Base-by-base conservation (phyloP, 2,797 vertebrate species). In the Hippocampus kuda region DNA sequence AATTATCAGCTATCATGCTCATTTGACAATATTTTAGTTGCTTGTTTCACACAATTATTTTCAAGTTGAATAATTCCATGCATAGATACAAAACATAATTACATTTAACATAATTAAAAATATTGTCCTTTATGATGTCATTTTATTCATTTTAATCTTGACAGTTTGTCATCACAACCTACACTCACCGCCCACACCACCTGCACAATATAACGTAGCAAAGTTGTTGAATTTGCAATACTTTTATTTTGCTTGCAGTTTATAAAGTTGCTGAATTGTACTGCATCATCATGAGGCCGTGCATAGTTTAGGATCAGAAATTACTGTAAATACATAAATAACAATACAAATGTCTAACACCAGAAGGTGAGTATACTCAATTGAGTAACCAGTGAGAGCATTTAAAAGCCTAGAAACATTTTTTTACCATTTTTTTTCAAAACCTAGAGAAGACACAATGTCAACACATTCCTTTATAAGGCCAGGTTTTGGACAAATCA, bases 11-110 rank as follows among this genome's bases (percentile, higher is more conserved):
- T 38, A 20, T 22, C 18, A 20, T 20, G 30, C 60, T n/a, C 18
- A 42, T 65, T 72, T 74, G 49, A 72, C 27, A 63, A 48, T 22
- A 42, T 49, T 24, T 61, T 7, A 61, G 8, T 34, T 38, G 53
- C 12, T 56, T 20, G 18, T 10, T 61, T 61, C 30, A 22, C 30
- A 60, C 18, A 61, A 3, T 61, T 59, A 27, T 34, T 56, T 59
- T 13, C 13, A 69, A 4, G 30, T 2, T 67, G 15, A 57, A 49
- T 12, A 16, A 53, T 0, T 67, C 57, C 68, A 76, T 71, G 65
- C 72, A 71, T 30, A 67, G 26, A 64, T 67, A 56, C 1, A 22
- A 16, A 34, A 60, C 51, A 69, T 44, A 41, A 16, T 0, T 65
- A 6, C 48, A 27, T 65, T 48, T 48, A 3, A 27, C 7, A 46